Evolutionary conservation across 1,140 invertebrate species (phyloP).

Genomic region (Galendromus occidentalis): DNA sequence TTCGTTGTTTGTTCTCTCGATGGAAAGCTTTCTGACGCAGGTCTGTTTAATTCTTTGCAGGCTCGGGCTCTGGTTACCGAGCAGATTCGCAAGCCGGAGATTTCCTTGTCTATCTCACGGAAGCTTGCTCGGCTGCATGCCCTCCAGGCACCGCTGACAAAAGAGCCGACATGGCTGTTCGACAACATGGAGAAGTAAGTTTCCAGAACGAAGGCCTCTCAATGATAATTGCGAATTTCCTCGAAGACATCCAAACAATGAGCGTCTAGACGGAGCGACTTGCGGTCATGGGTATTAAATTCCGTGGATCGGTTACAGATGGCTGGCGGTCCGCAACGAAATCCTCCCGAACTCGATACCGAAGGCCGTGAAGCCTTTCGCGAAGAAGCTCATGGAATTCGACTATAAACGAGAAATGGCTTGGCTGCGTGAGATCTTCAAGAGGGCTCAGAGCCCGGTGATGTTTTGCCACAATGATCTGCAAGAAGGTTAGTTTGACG

Average conservation of each 20-base stretch:
- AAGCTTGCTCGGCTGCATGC: constrained; percentile 77
- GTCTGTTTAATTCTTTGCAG: constrained; percentile 32
- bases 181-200: constrained; percentile 45
- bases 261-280: constrained; percentile 11
- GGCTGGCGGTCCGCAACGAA: not conserved
- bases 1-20: too few species aligned
- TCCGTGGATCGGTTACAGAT: not conserved
- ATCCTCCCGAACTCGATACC: not conserved
- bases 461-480: constrained; percentile 95
- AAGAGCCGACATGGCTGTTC: constrained; percentile 82
- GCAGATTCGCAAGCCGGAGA: constrained; percentile 50
- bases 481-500: constrained; percentile 58
- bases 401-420: constrained; percentile 19
- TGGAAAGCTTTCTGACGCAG: too few species aligned
- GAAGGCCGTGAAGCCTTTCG: not conserved
- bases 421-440: constrained; percentile 29
- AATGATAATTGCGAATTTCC: not conserved
- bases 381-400: constrained; percentile 12
- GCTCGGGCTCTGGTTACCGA: constrained; percentile 55
- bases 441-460: constrained; percentile 45
- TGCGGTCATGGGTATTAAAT: not conserved
- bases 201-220: too few species aligned
- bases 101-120: constrained; percentile 61
- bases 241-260: not conserved
- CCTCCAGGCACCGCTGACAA: constrained; percentile 78